A percentile compares a stretch with the other conserved stretches of the same genome.
Conservation (phyloP, 2,113 vertebrate species). For the Neofelis nebulosa region DNA sequence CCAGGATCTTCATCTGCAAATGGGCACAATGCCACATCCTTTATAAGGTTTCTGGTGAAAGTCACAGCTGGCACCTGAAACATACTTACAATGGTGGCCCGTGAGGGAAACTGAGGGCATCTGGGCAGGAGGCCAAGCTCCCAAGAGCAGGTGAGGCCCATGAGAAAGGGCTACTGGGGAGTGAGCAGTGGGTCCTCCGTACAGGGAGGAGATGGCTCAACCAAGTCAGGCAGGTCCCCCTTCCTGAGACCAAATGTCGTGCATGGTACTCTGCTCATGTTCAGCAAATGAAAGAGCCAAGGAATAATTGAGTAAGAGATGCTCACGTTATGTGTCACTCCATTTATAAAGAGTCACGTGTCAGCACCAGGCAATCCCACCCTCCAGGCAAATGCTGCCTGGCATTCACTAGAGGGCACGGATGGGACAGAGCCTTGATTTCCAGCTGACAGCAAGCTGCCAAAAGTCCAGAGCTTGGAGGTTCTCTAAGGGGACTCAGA, state of each 20-base stretch:
- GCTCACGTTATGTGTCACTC: not conserved
- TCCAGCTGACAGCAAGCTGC: fast-evolving
- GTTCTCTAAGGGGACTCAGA: not conserved
- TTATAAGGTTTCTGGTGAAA: not conserved
- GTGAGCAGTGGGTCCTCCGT: not conserved
- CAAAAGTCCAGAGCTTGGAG: fast-evolving
- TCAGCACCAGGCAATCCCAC: no score
- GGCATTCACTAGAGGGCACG: fast-evolving
- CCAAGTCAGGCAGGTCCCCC: not conserved
- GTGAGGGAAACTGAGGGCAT: not conserved
- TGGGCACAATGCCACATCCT: fast-evolving
- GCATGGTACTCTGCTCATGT: fast-evolving
- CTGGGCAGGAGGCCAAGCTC: not conserved
- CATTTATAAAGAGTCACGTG: fast-evolving
- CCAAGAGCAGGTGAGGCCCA: not conserved
- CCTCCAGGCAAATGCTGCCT: fast-evolving
- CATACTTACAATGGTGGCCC: no score
- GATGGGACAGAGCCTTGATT: not conserved
- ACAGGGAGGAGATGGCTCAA: not conserved
- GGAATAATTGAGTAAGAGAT: not conserved
- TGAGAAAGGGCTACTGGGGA: not conserved
- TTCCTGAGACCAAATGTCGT: fast-evolving
- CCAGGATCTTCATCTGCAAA: not conserved
- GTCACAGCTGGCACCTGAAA: not conserved
- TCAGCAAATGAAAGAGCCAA: not conserved